phyloP scores from a whole-genome alignment of 2,113 vertebrate species.

The Girardinichthys multiradiatus region DNA sequence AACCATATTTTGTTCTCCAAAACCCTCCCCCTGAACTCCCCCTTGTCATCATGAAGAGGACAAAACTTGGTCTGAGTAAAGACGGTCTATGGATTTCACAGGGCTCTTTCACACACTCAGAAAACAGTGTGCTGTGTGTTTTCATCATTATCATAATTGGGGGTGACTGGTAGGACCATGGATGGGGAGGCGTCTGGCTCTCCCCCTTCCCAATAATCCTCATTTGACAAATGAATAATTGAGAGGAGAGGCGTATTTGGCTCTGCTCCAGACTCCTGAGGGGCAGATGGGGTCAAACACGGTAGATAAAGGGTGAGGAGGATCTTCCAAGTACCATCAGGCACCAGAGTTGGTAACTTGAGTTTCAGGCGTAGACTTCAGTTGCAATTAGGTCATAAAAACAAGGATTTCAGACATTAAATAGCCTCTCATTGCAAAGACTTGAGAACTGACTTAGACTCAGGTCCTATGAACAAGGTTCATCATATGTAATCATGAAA shows the following conservation, averaged over 20 bases:
- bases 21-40: background rate
- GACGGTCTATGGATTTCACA: slow-evolving; percentile 10
- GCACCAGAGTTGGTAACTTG: too few species aligned
- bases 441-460: too few species aligned
- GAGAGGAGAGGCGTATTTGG: slow-evolving; percentile 35
- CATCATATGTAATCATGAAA: too few species aligned
- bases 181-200: slow-evolving; percentile 34
- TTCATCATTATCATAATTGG: slow-evolving; percentile 71
- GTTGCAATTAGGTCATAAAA: too few species aligned
- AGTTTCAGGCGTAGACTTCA: too few species aligned
- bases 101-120: slow-evolving; percentile 46
- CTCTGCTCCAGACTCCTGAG: slow-evolving; percentile 28
- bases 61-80: slow-evolving; percentile 5
- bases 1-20: slow-evolving; percentile 38
- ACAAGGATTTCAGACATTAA: too few species aligned
- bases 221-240: slow-evolving; percentile 62
- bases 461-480: too few species aligned
- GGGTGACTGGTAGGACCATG: slow-evolving; percentile 43
- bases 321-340: too few species aligned
- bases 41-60: slow-evolving; percentile 8
- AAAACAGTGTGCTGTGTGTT: slow-evolving; percentile 53
- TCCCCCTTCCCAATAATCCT: slow-evolving; percentile 12
- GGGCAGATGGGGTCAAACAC: slow-evolving; percentile 48
- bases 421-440: too few species aligned
- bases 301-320: slow-evolving; percentile 48